A percentile compares a stretch with the other conserved stretches of the same genome.
phyloP scores from a whole-genome alignment of 2,888 invertebrate genomes.

The Microplitis deprimator region DNA sequence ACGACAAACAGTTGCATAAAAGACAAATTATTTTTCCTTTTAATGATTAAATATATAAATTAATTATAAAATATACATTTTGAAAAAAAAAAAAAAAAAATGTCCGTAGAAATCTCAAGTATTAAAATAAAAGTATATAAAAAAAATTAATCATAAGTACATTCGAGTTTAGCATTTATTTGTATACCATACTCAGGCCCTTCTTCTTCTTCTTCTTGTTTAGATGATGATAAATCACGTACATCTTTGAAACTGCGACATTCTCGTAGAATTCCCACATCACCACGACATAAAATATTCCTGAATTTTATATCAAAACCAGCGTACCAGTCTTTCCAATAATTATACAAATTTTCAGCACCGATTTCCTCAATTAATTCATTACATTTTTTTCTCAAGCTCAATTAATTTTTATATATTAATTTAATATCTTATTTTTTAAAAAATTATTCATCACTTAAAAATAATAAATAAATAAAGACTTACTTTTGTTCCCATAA shows the following conservation, averaged over 20 bases:
- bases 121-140: not conserved
- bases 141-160: constrained; percentile 5
- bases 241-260: constrained; percentile 45
- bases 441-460: not conserved
- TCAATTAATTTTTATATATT: constrained; percentile 43
- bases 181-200: constrained; percentile 42
- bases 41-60: not conserved
- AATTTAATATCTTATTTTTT: not conserved
- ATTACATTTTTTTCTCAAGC: constrained; percentile 59
- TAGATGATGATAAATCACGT: constrained; percentile 5
- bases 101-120: not conserved
- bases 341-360: constrained; percentile 54
- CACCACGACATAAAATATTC: constrained; percentile 57
- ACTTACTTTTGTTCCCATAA: constrained; percentile 60
- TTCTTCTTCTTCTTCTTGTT: not conserved
- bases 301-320: constrained; percentile 46
- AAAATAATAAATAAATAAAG: not conserved
- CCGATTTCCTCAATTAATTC: constrained; percentile 58
- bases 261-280: constrained; percentile 46
- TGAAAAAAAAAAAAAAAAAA: not conserved
- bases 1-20: not conserved
- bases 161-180: constrained; percentile 44
- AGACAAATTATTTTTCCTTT: not conserved
- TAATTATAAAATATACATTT: not conserved
- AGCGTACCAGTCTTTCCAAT: constrained; percentile 54